These are phyloP conservation scores for Neodontobutis hainanensis DNA, from an alignment of 2,113 vertebrate genomes.

Conservation along the genomic window DNA sequence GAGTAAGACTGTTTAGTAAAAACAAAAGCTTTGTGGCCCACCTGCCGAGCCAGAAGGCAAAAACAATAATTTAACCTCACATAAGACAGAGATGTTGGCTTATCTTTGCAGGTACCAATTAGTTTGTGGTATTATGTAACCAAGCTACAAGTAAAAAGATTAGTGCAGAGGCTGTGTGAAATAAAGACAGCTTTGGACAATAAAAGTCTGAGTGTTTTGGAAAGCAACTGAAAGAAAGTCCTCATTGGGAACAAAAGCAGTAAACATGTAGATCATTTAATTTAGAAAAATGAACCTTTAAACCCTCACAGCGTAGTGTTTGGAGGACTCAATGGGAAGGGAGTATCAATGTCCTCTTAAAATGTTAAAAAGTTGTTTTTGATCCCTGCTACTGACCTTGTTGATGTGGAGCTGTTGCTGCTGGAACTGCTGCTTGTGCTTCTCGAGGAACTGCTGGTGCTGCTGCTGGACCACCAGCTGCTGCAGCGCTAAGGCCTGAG, in stretches of 20 bases:
- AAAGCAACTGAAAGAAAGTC: too few species aligned
- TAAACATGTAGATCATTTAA: too few species aligned
- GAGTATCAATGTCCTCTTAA: not conserved
- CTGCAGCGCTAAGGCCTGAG: conserved; percentile 87
- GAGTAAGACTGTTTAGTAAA: not conserved
- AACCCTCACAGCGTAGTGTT: too few species aligned
- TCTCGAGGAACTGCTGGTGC: conserved; percentile 98
- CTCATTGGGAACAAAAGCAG: too few species aligned
- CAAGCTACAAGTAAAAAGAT: not conserved
- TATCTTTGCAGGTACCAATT: conserved; percentile 11
- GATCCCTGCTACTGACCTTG: conserved; percentile 79
- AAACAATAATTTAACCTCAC: conserved; percentile 3
- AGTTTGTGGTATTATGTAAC: conserved; percentile 12
- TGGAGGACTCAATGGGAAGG: too few species aligned
- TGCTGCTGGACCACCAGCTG: conserved; percentile 97
- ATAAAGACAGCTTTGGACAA: not conserved
- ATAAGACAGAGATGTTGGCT: conserved; percentile 1
- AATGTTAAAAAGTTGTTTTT: not conserved
- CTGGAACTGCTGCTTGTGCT: conserved; percentile 97
- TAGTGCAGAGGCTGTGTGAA: not conserved
- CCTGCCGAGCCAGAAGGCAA: not conserved
- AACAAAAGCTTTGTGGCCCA: not conserved
- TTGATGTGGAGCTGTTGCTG: conserved; percentile 93
- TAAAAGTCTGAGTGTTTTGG: not conserved
- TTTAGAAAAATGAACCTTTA: too few species aligned